phyloP scores from a whole-genome alignment of 2,797 vertebrate genomes.

The Sebastolobus altivelis region DNA sequence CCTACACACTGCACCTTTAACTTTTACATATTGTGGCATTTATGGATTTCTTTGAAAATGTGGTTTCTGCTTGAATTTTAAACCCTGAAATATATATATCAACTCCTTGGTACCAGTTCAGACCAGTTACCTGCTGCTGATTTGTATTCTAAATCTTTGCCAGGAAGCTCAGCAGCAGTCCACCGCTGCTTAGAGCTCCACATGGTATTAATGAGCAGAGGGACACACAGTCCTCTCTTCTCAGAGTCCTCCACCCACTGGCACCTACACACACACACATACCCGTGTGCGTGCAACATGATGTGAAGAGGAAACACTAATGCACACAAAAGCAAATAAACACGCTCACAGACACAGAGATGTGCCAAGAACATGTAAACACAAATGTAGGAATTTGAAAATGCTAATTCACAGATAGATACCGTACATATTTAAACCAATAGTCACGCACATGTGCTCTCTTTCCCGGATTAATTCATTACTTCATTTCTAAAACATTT shows the following conservation, averaged over 20 bases:
- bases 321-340: not conserved
- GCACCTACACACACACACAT: slow-evolving; percentile 32
- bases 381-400: not conserved
- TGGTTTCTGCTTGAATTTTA: slow-evolving; percentile 19
- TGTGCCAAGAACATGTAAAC: not conserved
- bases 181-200: slow-evolving; percentile 52
- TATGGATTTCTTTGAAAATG: not conserved
- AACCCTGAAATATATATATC: not conserved
- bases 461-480: not conserved
- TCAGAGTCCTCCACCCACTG: slow-evolving; percentile 43
- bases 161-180: slow-evolving; percentile 66
- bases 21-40: not conserved
- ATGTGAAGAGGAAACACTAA: not conserved
- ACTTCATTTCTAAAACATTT: slow-evolving; percentile 21
- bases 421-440: not conserved
- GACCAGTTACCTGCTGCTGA: slow-evolving; percentile 53
- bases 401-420: not conserved
- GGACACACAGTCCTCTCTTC: slow-evolving; percentile 61
- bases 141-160: slow-evolving; percentile 63
- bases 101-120: slow-evolving; percentile 46
- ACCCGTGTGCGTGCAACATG: not conserved
- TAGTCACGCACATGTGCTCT: not conserved
- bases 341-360: not conserved
- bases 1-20: not conserved
- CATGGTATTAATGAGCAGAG: slow-evolving; percentile 76